A percentile compares a stretch with the other conserved stretches of the same genome.
These are phyloP conservation scores for Oceanodroma tethys DNA, from an alignment of 2,113 vertebrate genomes.

Conservation along the genomic window DNA sequence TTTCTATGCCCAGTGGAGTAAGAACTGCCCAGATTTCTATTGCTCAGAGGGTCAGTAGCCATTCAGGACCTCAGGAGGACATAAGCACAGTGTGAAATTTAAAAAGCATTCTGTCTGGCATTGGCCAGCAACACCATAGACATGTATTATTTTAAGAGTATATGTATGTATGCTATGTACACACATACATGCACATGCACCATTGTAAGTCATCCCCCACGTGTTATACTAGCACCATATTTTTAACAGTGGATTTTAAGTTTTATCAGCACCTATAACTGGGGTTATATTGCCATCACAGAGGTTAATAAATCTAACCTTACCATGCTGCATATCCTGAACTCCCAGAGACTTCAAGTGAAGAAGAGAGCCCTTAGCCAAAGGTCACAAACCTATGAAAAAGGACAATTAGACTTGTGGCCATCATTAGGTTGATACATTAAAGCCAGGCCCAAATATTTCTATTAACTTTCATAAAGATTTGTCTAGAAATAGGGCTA, in stretches of 20 bases:
- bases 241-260: conserved; percentile 42
- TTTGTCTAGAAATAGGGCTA: neutral
- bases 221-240: conserved; percentile 67
- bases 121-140: conserved; percentile 68
- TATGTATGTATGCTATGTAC: neutral
- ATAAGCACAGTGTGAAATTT: neutral
- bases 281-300: neutral
- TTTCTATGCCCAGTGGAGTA: neutral
- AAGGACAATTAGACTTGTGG: neutral
- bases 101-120: neutral
- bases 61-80: neutral
- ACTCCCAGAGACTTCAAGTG: conserved; percentile 21
- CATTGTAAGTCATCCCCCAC: neutral
- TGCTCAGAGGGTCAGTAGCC: neutral
- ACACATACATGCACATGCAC: neutral
- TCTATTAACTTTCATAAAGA: neutral
- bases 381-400: neutral
- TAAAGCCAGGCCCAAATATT: neutral
- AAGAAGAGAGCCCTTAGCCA: neutral
- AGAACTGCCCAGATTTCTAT: neutral
- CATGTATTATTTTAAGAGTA: neutral
- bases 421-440: neutral
- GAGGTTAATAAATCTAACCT: neutral
- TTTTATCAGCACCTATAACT: conserved; percentile 15
- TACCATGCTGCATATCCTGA: neutral